phyloP scores from a whole-genome alignment of 1,140 invertebrate species.

The Coptotermes formosanus region DNA sequence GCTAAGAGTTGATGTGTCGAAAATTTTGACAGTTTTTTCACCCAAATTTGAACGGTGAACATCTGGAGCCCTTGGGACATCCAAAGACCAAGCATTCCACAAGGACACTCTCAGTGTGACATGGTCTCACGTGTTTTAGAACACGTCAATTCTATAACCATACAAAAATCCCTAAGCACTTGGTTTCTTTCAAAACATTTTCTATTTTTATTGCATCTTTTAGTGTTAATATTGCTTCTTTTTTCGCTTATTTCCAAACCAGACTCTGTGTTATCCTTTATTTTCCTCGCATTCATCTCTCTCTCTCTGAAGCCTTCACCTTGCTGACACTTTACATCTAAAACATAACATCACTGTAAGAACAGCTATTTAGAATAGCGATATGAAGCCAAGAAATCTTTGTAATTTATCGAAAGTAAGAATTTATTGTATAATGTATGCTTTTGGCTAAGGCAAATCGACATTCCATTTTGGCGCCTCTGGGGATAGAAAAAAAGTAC shows the following conservation, averaged over 20 bases:
- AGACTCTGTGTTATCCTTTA: not conserved
- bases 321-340: not conserved
- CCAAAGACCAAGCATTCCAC: not conserved
- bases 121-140: not conserved
- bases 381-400: not conserved
- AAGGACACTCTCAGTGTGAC: not conserved
- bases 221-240: not conserved
- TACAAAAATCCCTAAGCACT: not conserved
- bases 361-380: not conserved
- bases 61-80: not conserved
- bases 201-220: slow-evolving; percentile 2
- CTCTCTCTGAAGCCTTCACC: not conserved
- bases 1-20: not conserved
- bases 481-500: not conserved
- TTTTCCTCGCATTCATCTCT: not conserved
- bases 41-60: not conserved
- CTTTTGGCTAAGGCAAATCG: not conserved
- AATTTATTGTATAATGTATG: not conserved
- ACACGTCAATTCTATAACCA: not conserved
- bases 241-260: not conserved
- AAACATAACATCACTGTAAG: not conserved
- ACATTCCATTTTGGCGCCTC: not conserved
- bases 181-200: not conserved
- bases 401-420: not conserved
- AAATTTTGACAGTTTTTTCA: not conserved